Evolutionary conservation across 2,797 vertebrate genomes (phyloP).

Genomic region (Pipistrellus kuhlii): DNA sequence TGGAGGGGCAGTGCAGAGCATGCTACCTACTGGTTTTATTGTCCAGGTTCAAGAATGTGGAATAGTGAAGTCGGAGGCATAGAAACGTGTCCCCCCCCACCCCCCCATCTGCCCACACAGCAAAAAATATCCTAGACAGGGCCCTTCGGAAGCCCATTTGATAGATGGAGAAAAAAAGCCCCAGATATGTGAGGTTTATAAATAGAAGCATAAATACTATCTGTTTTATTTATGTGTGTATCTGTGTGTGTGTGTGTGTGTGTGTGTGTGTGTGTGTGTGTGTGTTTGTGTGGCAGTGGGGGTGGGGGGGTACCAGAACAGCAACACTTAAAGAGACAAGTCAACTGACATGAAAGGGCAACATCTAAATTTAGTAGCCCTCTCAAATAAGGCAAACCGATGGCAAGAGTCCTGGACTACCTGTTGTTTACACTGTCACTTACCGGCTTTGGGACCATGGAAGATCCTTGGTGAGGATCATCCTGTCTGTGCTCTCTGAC

Average conservation of each 20-base stretch:
- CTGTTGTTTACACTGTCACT: background rate
- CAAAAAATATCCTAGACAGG: background rate
- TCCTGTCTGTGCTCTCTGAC: background rate
- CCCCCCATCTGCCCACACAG: background rate
- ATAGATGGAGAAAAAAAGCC: background rate
- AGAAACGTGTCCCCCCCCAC: background rate
- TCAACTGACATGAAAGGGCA: slow-evolving; percentile 43
- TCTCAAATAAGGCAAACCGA: slow-evolving; percentile 6
- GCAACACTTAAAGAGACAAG: slow-evolving; percentile 28
- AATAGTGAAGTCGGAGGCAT: background rate
- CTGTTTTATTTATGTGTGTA: background rate
- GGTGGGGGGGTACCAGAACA: background rate
- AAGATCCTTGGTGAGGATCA: background rate
- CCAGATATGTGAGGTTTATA: background rate
- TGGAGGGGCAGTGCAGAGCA: no score
- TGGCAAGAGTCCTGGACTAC: background rate
- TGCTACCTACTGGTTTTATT: background rate
- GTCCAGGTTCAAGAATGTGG: background rate
- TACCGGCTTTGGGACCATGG: background rate
- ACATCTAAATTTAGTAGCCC: background rate
- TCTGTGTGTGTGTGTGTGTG: no score
- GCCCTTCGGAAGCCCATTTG: background rate
- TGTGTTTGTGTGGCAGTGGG: no score
- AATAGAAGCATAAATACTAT: background rate
- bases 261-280: no score